Base-by-base conservation (phyloP, 2,797 vertebrate species). In the Sciurus vulgaris region DNA sequence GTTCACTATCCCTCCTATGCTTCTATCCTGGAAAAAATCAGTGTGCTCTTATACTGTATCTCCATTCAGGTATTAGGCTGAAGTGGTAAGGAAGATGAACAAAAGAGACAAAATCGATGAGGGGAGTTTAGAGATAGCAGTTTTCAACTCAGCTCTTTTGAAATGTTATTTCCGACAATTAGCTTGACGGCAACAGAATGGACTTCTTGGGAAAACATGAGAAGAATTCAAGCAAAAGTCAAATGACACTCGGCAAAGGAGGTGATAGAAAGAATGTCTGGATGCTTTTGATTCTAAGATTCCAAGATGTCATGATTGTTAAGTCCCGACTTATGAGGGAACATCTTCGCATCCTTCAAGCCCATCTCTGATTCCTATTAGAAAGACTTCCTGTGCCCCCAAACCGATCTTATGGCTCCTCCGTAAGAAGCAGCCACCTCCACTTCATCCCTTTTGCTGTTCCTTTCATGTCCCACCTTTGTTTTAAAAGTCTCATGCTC, bases 161-260 rank as follows among this genome's bases (percentile, higher is more conserved):
- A 90, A 93, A 65, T 44, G 28, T 56, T 84, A 35, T 95, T 76
- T 79, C 56, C 74, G 76, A 78, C 41, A 14, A 47, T 73, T 82
- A 59, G n/a, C 63, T 77, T 93, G 78, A 74, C 72, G 81, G 76
- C 78, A 74, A 30, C 51, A 24, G 54, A 81, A 94, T 41, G 49
- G 26, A 22, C n/a, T 65, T 72, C 72, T 69, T 51, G 70, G 30
- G 47, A 84, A 92, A 54, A 78, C 30, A 41, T 5, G 9, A 77
- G 83, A 88, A 94, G 72, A 92, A 59, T 82, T 90, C 49, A 35
- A 72, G 44, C 70, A 78, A 92, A 96, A 89, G 54, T 1, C 59
- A 93, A 73, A 59, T 38, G n/a, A 59, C 8, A 14, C 9, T 47
- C 24, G 20, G 56, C 0, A 14, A 84, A 44, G 54, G 15, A 44